These are phyloP conservation scores for Euwallacea fornicatus DNA, from an alignment of 1,140 invertebrate species.

Conservation along the genomic window DNA sequence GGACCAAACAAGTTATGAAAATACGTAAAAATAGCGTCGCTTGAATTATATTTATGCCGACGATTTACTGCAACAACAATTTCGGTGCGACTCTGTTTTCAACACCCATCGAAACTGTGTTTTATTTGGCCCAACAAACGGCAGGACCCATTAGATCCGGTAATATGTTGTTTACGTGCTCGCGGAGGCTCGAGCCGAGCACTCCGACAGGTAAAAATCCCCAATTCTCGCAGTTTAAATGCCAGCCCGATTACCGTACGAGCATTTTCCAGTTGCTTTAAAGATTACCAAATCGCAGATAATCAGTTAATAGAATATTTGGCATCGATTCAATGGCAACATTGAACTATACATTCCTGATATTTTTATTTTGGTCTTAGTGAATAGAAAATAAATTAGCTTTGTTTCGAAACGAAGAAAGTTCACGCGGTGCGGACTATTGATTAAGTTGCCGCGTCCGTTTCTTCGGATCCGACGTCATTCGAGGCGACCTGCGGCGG, in stretches of 20 bases:
- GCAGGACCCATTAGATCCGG: too few species aligned
- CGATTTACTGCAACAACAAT: not conserved
- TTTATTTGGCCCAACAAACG: too few species aligned
- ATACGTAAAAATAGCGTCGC: constrained; percentile 3
- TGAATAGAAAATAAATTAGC: constrained; percentile 5
- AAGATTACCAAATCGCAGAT: constrained; percentile 4
- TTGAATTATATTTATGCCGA: constrained; percentile 1
- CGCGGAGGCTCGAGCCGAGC: too few species aligned
- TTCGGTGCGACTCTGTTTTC: not conserved
- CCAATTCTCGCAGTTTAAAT: too few species aligned
- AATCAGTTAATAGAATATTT: constrained; percentile 7
- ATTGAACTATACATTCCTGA: constrained; percentile 16
- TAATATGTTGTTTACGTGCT: too few species aligned
- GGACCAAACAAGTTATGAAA: constrained; percentile 3
- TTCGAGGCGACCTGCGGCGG: too few species aligned
- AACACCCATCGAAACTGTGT: too few species aligned
- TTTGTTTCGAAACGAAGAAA: too few species aligned
- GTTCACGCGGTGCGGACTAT: too few species aligned
- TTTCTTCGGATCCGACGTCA: too few species aligned
- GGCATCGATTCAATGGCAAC: constrained; percentile 16
- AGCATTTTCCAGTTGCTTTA: not conserved
- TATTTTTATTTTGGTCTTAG: constrained; percentile 1
- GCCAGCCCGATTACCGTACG: not conserved
- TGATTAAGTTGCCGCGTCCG: too few species aligned
- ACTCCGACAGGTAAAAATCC: too few species aligned